A percentile compares a stretch with the other conserved stretches of the same genome.
phyloP scores from a whole-genome alignment of 2,113 vertebrate species.

The Ranitomeya variabilis region DNA sequence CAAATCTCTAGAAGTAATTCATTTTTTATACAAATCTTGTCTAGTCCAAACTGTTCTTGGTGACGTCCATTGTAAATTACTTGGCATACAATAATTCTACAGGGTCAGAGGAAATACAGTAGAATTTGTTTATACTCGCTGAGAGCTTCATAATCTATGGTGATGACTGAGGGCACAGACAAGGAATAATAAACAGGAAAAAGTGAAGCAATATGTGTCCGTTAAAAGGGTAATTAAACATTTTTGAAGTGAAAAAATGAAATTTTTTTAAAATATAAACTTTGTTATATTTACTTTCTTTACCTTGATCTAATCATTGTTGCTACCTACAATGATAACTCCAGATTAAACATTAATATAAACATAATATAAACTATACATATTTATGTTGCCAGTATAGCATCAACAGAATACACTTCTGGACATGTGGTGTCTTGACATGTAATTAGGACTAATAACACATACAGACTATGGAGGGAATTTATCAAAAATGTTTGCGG shows the following conservation, averaged over 20 bases:
- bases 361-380: background rate
- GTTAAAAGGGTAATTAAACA: background rate
- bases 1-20: background rate
- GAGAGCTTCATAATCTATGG: conserved; percentile 16
- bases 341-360: background rate
- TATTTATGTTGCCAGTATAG: background rate
- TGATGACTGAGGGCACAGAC: conserved; percentile 23
- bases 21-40: conserved; percentile 1
- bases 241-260: too few species aligned
- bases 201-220: background rate
- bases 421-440: background rate
- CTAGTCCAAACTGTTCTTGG: background rate
- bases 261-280: background rate
- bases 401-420: background rate
- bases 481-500: too few species aligned
- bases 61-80: conserved; percentile 32
- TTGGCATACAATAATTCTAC: conserved; percentile 25
- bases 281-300: background rate
- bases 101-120: conserved; percentile 16
- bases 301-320: background rate
- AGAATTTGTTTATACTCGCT: conserved; percentile 29
- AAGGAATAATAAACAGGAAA: conserved; percentile 38
- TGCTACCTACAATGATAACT: background rate
- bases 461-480: too few species aligned
- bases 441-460: too few species aligned